phyloP scores from a whole-genome alignment of 2,113 vertebrate species.

The Falcunculus frontatus region DNA sequence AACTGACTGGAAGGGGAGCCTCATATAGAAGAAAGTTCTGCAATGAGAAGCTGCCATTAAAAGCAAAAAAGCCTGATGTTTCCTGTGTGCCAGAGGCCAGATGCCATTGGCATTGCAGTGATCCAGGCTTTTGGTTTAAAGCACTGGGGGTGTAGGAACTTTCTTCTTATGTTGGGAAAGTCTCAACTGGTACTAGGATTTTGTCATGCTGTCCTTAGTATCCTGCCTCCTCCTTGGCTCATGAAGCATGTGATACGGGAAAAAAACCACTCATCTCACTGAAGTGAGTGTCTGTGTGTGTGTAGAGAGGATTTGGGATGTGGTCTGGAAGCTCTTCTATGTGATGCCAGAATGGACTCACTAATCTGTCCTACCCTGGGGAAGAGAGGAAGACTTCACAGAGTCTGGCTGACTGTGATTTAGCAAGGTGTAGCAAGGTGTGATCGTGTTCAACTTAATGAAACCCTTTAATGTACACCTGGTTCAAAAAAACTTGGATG shows the following conservation, averaged over 20 bases:
- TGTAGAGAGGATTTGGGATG: not conserved
- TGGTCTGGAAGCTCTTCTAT: not conserved
- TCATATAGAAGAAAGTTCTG: not conserved
- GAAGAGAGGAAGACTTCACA: not conserved
- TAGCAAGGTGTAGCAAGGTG: not conserved
- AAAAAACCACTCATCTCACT: not conserved
- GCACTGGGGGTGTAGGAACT: not conserved
- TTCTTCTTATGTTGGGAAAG: not conserved
- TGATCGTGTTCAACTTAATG: accelerated
- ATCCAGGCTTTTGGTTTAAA: not conserved
- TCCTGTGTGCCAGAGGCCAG: not conserved
- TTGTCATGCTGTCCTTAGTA: not conserved
- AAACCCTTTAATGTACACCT: not conserved
- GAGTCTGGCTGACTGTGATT: accelerated
- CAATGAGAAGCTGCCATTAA: not conserved
- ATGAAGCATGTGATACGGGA: not conserved
- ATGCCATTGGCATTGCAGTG: not conserved
- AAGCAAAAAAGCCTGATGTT: not conserved
- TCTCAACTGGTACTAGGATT: not conserved
- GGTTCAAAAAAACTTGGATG: not conserved
- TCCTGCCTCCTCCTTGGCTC: not conserved
- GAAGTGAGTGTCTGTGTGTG: not conserved
- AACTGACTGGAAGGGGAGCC: not conserved
- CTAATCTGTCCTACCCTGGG: not conserved
- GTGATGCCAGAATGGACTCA: not conserved